phyloP scores from a whole-genome alignment of 2,797 vertebrate species.

The Harpagifer antarcticus region DNA sequence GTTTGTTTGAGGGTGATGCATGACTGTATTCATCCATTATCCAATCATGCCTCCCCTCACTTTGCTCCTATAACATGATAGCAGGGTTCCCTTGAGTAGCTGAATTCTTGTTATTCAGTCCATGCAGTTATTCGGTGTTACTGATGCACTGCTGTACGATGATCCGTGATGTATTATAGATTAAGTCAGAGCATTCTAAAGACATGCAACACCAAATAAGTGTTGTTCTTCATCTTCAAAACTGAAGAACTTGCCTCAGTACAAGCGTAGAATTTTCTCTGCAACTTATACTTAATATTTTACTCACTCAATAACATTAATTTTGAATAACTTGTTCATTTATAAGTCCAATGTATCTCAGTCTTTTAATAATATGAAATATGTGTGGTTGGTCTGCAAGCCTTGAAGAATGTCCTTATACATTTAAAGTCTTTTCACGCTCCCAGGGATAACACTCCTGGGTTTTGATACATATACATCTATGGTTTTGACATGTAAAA shows the following conservation, averaged over 20 bases:
- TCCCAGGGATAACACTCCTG: background rate
- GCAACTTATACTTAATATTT: background rate
- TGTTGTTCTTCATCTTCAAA: conserved; percentile 1
- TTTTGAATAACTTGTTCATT: background rate
- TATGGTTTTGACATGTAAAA: background rate
- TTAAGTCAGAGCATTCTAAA: background rate
- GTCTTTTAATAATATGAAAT: background rate
- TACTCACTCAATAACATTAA: background rate
- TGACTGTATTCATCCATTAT: conserved; percentile 34
- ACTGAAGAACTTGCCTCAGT: background rate
- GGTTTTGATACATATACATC: background rate
- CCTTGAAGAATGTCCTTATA: background rate
- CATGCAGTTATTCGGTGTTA: background rate
- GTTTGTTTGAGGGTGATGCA: conserved; percentile 30
- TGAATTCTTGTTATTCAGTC: conserved; percentile 7
- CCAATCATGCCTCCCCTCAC: conserved; percentile 6
- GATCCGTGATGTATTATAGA: background rate
- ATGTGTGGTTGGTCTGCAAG: background rate
- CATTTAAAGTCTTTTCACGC: background rate
- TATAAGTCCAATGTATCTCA: background rate
- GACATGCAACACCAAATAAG: background rate
- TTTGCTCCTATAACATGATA: conserved; percentile 17
- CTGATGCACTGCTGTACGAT: background rate
- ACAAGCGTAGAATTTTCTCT: background rate
- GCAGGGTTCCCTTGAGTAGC: background rate